Percentiles rank a stretch among this genome's conserved stretches.
phyloP scores from a whole-genome alignment of 2,888 invertebrate species.

The Xestoiulus laeticollis region DNA sequence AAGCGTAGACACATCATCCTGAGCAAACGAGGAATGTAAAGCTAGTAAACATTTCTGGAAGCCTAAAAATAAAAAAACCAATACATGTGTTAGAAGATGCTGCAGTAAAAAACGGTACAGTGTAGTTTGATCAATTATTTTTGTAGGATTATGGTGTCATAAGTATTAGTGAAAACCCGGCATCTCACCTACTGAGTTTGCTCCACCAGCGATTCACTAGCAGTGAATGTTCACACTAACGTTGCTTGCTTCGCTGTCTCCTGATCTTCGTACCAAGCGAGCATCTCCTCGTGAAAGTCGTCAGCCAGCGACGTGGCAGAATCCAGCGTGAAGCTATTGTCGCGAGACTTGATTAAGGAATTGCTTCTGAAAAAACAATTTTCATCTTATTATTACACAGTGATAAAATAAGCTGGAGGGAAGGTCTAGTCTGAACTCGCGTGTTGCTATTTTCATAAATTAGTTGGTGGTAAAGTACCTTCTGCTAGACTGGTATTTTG shows the following conservation, averaged over 20 bases:
- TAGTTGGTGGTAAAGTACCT: no score
- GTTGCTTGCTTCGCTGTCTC: slow-evolving; percentile 56
- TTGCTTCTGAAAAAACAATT: slow-evolving; percentile 46
- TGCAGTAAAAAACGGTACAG: no score
- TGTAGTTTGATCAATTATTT: no score
- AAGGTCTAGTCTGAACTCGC: no score
- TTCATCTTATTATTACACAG: no score
- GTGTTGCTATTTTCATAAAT: no score
- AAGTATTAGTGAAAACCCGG: neutral
- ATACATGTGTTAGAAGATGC: no score
- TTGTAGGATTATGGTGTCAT: no score
- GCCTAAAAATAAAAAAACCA: neutral
- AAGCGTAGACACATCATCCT: neutral
- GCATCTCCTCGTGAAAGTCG: slow-evolving; percentile 69
- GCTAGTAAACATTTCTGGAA: neutral
- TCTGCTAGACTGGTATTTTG: no score
- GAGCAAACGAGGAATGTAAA: neutral
- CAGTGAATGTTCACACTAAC: slow-evolving; percentile 29
- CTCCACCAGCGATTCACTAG: neutral
- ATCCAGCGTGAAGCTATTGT: slow-evolving; percentile 57
- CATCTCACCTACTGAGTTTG: neutral
- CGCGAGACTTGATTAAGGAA: slow-evolving; percentile 56
- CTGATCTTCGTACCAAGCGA: slow-evolving; percentile 68
- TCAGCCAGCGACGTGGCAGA: slow-evolving; percentile 64
- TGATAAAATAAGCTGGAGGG: no score